Conservation (phyloP, 1,140 invertebrate genomes). For the Triops cancriformis region DNA sequence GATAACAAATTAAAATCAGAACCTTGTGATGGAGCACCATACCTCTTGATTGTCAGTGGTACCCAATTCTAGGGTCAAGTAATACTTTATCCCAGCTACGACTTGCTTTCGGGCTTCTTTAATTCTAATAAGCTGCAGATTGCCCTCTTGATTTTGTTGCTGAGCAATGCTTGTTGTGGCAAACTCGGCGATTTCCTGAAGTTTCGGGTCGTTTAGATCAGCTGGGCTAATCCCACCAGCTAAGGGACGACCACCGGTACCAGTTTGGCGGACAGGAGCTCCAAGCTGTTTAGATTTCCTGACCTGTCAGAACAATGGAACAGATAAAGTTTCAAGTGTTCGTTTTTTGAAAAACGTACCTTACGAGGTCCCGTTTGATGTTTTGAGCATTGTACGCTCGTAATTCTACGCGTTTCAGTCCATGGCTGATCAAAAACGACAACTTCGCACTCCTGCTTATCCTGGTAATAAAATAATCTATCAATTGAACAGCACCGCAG, state of each 20-base stretch:
- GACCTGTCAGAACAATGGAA: neutral
- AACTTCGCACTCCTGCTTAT: conserved; percentile 13
- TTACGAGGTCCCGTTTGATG: neutral
- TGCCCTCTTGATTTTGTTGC: neutral
- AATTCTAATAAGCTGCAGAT: conserved; percentile 3
- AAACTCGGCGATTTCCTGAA: conserved; percentile 11
- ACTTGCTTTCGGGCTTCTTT: neutral
- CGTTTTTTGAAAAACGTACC: too few relatives aligned
- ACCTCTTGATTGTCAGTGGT: neutral
- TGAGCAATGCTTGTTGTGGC: neutral
- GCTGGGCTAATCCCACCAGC: neutral
- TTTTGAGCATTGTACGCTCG: neutral
- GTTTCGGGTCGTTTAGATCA: neutral
- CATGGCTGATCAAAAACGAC: conserved; percentile 21
- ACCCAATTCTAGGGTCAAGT: conserved; percentile 15
- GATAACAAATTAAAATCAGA: neutral
- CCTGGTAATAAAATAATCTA: neutral
- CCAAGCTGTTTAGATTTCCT: neutral
- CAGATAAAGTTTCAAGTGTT: too few relatives aligned
- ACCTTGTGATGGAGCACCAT: neutral
- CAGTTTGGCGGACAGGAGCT: too few relatives aligned
- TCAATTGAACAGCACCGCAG: neutral
- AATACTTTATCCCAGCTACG: neutral
- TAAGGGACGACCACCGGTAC: neutral
- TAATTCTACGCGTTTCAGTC: neutral